Conservation (phyloP, 2,113 vertebrate genomes). For the Gavialis gangeticus region DNA sequence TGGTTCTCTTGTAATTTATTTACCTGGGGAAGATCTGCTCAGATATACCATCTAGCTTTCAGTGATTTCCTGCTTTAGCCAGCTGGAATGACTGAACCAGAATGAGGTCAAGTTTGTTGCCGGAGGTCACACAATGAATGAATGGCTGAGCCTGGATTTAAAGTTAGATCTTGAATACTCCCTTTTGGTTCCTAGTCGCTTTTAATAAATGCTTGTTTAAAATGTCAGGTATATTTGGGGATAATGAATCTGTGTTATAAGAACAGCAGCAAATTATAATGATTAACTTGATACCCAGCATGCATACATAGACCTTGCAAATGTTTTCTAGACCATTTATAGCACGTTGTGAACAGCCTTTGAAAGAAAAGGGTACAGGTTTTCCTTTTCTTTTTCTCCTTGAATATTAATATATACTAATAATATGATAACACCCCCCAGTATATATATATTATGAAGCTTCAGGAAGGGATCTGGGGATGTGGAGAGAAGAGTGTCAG, state of each 20-base stretch:
- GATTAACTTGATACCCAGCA: neutral
- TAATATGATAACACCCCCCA: too few relatives aligned
- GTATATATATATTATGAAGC: neutral
- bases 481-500: neutral
- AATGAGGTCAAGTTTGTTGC: slow-evolving; percentile 45
- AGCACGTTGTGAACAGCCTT: neutral
- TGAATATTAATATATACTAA: too few relatives aligned
- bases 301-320: neutral
- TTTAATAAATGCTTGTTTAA: slow-evolving; percentile 17
- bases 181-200: slow-evolving; percentile 18
- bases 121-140: slow-evolving; percentile 43
- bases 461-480: neutral
- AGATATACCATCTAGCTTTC: slow-evolving; percentile 56
- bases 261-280: slow-evolving; percentile 20
- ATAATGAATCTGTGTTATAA: slow-evolving; percentile 31
- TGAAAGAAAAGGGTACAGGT: neutral
- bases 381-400: neutral
- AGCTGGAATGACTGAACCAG: slow-evolving; percentile 51
- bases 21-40: slow-evolving; percentile 50
- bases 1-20: slow-evolving; percentile 59
- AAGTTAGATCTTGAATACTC: slow-evolving; percentile 7
- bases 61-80: slow-evolving; percentile 50
- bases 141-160: slow-evolving; percentile 30
- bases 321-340: neutral
- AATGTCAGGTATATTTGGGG: slow-evolving; percentile 19